Conservation (phyloP, 2,888 invertebrate genomes). For the Agrochola circellaris region DNA sequence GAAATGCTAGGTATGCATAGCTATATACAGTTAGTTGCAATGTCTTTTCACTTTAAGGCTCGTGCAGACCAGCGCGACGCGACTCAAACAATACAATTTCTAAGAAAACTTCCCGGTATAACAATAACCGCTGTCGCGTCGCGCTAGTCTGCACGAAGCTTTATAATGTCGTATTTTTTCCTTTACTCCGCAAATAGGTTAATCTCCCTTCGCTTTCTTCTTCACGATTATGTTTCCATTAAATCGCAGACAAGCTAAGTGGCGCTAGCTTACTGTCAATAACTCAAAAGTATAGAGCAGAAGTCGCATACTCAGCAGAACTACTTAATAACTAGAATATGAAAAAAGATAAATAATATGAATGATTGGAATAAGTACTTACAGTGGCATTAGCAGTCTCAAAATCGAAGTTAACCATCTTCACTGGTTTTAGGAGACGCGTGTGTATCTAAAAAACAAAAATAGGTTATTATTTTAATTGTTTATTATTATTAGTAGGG, state of each 20-base stretch:
- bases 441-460: not conserved
- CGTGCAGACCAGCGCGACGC: too few species aligned
- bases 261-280: too few species aligned
- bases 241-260: not conserved
- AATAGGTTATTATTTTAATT: not conserved
- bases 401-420: constrained; percentile 37
- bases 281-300: not conserved
- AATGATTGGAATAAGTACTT: constrained; percentile 13
- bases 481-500: not conserved
- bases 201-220: not conserved
- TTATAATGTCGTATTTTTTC: too few species aligned
- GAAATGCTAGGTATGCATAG: too few species aligned
- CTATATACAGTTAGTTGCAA: not conserved
- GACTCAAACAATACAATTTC: too few species aligned
- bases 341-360: not conserved
- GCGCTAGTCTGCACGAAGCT: too few species aligned
- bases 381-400: constrained; percentile 38
- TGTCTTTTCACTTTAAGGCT: not conserved
- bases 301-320: not conserved
- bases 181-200: not conserved
- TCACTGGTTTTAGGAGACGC: not conserved
- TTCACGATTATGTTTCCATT: not conserved
- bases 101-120: too few species aligned
- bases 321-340: not conserved
- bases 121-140: too few species aligned